These are phyloP conservation scores for Alauda arvensis DNA, from an alignment of 2,797 vertebrate species.

Conservation along the genomic window DNA sequence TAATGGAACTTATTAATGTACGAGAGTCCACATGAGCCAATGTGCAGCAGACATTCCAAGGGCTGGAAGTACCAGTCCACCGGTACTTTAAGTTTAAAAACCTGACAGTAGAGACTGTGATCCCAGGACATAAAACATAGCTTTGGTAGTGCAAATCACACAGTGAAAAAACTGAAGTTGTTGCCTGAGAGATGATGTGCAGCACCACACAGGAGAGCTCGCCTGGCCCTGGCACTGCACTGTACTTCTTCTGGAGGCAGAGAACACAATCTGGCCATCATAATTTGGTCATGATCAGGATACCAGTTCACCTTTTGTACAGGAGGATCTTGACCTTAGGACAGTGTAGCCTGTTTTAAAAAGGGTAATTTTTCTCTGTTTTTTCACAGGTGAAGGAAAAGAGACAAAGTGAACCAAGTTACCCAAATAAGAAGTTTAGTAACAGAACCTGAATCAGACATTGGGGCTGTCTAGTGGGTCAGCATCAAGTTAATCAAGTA, in stretches of 20 bases:
- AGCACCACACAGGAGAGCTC: neutral
- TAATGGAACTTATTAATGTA: neutral
- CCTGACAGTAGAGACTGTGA: neutral
- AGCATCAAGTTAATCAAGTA: neutral
- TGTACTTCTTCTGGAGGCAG: neutral
- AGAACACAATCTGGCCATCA: neutral
- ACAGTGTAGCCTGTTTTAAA: neutral
- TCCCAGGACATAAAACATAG: neutral
- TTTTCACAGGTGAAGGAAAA: neutral
- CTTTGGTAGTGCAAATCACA: neutral
- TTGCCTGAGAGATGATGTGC: neutral
- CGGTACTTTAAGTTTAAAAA: neutral
- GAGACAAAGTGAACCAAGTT: neutral
- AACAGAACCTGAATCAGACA: neutral
- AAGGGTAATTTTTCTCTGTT: neutral
- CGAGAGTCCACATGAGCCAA: neutral
- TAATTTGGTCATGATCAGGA: neutral
- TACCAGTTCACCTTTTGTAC: neutral
- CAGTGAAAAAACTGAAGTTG: accelerated
- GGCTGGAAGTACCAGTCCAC: neutral
- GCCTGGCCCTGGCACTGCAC: neutral
- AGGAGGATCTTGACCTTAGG: neutral
- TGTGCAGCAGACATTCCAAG: neutral
- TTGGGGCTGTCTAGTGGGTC: neutral
- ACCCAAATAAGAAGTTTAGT: neutral